Conservation (phyloP, 1,140 invertebrate species). For the Diorhabda elongata region DNA sequence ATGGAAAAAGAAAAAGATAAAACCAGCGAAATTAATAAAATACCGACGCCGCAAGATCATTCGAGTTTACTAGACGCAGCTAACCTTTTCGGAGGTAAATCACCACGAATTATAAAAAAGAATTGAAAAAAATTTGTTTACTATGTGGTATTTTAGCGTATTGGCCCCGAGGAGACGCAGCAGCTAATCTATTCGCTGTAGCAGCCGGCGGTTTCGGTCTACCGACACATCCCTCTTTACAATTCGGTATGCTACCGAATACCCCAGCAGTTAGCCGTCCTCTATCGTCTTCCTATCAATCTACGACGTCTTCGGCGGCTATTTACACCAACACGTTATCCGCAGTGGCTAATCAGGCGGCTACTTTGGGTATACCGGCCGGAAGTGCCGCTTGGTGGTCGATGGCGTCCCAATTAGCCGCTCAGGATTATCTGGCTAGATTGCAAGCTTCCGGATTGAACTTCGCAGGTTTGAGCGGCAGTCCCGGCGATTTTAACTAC, state of each 20-base stretch:
- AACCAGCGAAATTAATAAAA: constrained; percentile 45
- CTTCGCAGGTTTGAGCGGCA: constrained; percentile 51
- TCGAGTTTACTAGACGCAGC: constrained; percentile 60
- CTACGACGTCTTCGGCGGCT: constrained; percentile 45
- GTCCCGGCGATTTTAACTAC: constrained; percentile 48
- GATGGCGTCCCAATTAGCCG: constrained; percentile 79
- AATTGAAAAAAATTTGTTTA: neutral
- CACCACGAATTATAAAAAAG: neutral
- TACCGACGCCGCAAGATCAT: constrained; percentile 46
- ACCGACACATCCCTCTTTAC: constrained; percentile 49
- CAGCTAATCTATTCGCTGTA: constrained; percentile 51
- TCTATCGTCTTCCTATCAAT: constrained; percentile 46
- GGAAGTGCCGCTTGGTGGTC: constrained; percentile 82
- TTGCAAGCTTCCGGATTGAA: constrained; percentile 71
- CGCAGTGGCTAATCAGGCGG: constrained; percentile 75
- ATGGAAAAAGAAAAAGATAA: constrained; percentile 50
- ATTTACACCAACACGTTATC: constrained; percentile 70
- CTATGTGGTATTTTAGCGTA: constrained; percentile 56
- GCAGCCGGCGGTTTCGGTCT: constrained; percentile 54
- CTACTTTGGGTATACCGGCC: constrained; percentile 63
- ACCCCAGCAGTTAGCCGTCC: constrained; percentile 29
- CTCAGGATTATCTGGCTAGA: constrained; percentile 77
- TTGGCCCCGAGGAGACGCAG: constrained; percentile 55
- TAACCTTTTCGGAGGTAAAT: constrained; percentile 60
- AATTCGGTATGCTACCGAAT: constrained; percentile 44